Evolutionary conservation across 2,888 invertebrate genomes (phyloP), one percentile per base, ranked within the genome.

Genomic region (Drosophila colorata): DNA sequence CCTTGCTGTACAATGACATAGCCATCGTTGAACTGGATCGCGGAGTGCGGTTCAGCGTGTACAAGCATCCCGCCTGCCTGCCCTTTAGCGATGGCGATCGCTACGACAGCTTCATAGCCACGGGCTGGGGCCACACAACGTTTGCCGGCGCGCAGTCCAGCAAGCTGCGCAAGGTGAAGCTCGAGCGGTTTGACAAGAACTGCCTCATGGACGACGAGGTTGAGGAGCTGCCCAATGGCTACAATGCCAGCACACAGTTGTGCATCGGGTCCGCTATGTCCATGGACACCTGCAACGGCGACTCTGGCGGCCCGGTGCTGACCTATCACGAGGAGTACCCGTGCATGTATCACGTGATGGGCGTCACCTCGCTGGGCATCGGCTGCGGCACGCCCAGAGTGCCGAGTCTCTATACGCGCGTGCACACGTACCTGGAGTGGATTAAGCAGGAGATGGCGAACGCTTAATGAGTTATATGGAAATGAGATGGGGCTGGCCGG

Each of bases 1-100:
- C 90, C 1, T 80, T 91, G 0, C 84, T 92, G 18, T 94, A 93
- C 78, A 93, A 94, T 79, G 94, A 94, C 82, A 93, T 95, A 20
- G 94, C 93, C 0, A 80, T 94, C 9, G 78, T 94, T 9, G 88
- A 91, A 59, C 75, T 94, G 48, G 87, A 88, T 7, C 71, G 85
- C 0, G 73, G 82, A 0, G 93, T 93, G 0, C 66, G 69, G 4
- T 92, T 93, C 58, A 90, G 85, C 52, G 90, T 86, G 2, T 92
- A 91, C 69, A 91, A 93, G 28, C 87, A 92, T 51, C 94, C 94
- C 0, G 92, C 93, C 0, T 94, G 94, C 66, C 84, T 94, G 41
- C 93, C 91, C 9, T 72, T 77, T 8, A 61, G 51, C 6, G 57
- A 77, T 33, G 80, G 77, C 9, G 47, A 57, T 2, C 28, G 53